Conservation (phyloP, 2,113 vertebrate genomes). For the crab-eating macaque (Macaca fascicularis) region T2T-MFA8v1.1 NC_088392.1:60530501-60531000, state of each 20-base stretch:
- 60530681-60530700: constrained; percentile 32
- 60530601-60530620: background rate
- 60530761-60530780: constrained; percentile 38
- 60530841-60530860: constrained; percentile 44
- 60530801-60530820: background rate
- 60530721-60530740: constrained; percentile 53
- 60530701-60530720: constrained; percentile 24
- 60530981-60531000: background rate
- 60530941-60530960: background rate
- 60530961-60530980: background rate
- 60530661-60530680: constrained; percentile 24
- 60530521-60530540: constrained; percentile 41
- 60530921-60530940: background rate
- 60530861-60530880: background rate
- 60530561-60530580: constrained; percentile 26
- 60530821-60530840: constrained; percentile 2
- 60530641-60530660: constrained; percentile 2
- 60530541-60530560: background rate
- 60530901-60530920: constrained; percentile 42
- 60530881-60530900: constrained; percentile 39
- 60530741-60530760: background rate
- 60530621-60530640: background rate
- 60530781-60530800: background rate
- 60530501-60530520: constrained; percentile 13
- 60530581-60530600: background rate